Evolutionary conservation across 1,140 invertebrate species (phyloP).

Genomic region (Drosophila nikananu): DNA sequence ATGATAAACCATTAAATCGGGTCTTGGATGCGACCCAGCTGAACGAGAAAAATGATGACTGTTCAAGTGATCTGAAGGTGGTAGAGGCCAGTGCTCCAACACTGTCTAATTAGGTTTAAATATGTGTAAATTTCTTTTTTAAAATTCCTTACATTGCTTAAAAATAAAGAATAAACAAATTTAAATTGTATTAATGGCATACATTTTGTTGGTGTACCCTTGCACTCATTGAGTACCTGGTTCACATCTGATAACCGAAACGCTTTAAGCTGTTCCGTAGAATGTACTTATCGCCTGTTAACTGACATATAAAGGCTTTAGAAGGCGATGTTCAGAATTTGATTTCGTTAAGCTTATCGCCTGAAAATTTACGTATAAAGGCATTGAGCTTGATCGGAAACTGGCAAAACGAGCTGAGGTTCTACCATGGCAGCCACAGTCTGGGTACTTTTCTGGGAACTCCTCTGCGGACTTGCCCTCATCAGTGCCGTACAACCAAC

Average conservation of each 20-base stretch:
- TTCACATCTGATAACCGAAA: background rate
- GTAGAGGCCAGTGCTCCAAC: background rate
- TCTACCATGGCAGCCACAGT: background rate
- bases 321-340: background rate
- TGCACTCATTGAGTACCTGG: background rate
- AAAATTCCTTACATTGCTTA: background rate
- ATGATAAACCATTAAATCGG: background rate
- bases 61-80: background rate
- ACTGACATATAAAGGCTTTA: background rate
- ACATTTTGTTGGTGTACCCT: background rate
- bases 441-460: background rate
- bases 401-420: background rate
- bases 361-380: background rate
- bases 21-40: no score
- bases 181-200: background rate
- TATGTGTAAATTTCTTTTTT: background rate
- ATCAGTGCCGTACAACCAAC: background rate
- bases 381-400: background rate
- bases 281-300: background rate
- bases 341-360: constrained; percentile 8
- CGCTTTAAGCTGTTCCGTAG: background rate
- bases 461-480: background rate
- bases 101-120: background rate
- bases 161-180: background rate
- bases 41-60: background rate